Evolutionary conservation across 2,797 vertebrate species (phyloP), one percentile per base, ranked within the genome.

Genomic region (Pipistrellus kuhlii): DNA sequence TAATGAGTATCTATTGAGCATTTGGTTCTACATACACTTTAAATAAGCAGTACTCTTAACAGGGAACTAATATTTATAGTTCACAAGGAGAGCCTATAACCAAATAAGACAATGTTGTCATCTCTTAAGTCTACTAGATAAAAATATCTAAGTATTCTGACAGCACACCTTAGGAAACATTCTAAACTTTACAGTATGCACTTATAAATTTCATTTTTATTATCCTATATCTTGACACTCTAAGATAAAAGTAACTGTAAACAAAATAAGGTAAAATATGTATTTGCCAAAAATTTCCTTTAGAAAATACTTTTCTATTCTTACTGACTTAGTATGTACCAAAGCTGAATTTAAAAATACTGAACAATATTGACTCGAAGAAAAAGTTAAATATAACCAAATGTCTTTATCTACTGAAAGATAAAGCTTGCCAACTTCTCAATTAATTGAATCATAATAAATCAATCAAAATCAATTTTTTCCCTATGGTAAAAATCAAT

Each of bases 181-280:
- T 80, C 75, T 78, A 51, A 93, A 72, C 44, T 93, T 94, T 75
- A 89, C 18, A 88, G n/a, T 75, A 86, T 71, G 46, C 12, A 66
- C 23, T 46, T 66, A 53, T 87, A 91, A 96, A 93, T 69, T 76
- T 76, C 95, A 94, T 89, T 95, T 95, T 90, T 89, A 73, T 92
- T 91, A 41, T 91, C 71, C 88, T 57, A 78, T 76, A 94, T 66
- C 32, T 46, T 81, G 82, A 95, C n/a, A 84, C 27, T 93, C 93
- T 32, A 95, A 68, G 14, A 88, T 76, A 48, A 90, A 95, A 94
- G 66, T 80, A 95, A 95, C 59, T 77, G 44, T 62, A 69, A 94
- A 91, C n/a, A 91, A 94, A 78, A 66, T 48, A 59, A 69, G 44
- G 12, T 12, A 46, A 85, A 82, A 77, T n/a, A 59, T 35, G 90